A percentile compares a stretch with the other conserved stretches of the same genome.
Evolutionary conservation across 2,797 vertebrate species (phyloP).

Genomic region (Myripristis jacobus): DNA sequence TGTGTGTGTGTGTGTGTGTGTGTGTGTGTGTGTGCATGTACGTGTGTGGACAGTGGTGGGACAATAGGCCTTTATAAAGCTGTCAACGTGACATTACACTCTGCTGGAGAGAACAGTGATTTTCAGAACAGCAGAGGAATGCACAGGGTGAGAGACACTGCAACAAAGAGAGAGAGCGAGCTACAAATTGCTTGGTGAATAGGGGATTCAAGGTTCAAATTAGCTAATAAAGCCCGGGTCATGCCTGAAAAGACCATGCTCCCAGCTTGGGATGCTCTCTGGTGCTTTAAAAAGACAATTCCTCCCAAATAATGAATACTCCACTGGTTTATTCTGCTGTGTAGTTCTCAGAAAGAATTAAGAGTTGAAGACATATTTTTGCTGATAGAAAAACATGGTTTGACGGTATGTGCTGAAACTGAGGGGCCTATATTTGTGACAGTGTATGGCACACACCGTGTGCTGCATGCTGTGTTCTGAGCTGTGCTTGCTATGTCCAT

Average conservation of each 20-base stretch:
- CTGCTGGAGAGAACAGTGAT: constrained; percentile 19
- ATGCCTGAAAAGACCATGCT: constrained; percentile 23
- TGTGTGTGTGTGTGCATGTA: constrained; percentile 5
- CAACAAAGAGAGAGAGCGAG: constrained; percentile 28
- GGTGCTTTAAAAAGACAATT: constrained; percentile 15
- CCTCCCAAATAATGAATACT: too few relatives aligned
- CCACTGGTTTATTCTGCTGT: too few relatives aligned
- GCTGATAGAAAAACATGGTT: too few relatives aligned
- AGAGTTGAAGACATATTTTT: too few relatives aligned
- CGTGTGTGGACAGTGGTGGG: constrained; percentile 6
- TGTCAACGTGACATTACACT: constrained; percentile 20
- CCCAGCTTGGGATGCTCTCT: not conserved
- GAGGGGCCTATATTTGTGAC: too few relatives aligned
- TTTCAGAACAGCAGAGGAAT: constrained; percentile 22
- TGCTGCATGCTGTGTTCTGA: too few relatives aligned
- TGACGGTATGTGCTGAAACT: too few relatives aligned
- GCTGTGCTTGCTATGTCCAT: too few relatives aligned
- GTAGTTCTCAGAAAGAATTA: too few relatives aligned
- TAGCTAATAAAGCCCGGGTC: constrained; percentile 41
- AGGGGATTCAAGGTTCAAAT: constrained; percentile 40
- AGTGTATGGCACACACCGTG: too few relatives aligned
- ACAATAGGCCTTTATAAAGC: constrained; percentile 34
- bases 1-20: constrained; percentile 17
- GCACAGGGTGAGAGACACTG: not conserved
- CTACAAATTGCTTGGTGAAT: constrained; percentile 8